Base-by-base conservation (phyloP, 1,140 invertebrate genomes). In the Drosophila pseudoananassae region DNA sequence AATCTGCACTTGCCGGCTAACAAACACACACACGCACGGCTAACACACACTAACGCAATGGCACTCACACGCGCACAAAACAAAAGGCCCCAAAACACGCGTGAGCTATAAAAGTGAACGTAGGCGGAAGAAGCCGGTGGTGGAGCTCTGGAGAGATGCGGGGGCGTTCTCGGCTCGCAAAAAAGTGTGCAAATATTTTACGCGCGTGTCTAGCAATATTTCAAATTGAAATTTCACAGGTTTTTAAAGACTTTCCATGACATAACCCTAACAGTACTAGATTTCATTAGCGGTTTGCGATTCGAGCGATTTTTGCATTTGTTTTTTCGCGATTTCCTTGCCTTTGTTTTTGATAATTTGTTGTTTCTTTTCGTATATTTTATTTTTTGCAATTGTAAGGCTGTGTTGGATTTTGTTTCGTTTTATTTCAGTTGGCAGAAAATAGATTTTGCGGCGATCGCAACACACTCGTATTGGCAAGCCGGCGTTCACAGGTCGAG, bases 231-330 rank as follows among this genome's bases (percentile, higher is more conserved):
- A 61, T 56, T 57, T 60, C 5, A 43, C 45, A 52, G 36, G 9
- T 15, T 55, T 56, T 65, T 47, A 47, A 57, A 33, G 46, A 60
- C 50, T 75, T 71, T 78, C 50, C 82, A 60, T 85, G 82, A 85
- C 82, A 78, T 87, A 85, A 87, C 53, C 55, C 20, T 40, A 53
- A 33, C 56, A 71, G 57, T 73, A 74, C 57, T 81, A 46, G 47
- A 83, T 76, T 65, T 49, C 75, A 51, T 12, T 7, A 68, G 27
- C 58, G 38, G 63, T 75, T 60, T 27, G 25, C 25, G 25, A 27
- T 27, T 27, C 6, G 5, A 27, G 25, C 25, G 25, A 27, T 27
- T 27, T 27, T 27, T 55, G 71, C 70, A 27, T 15, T 15, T 15
- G 15, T 9, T 14, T 43, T 43, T 17, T 14, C 50, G 70, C 49